Evolutionary conservation across 2,113 vertebrate genomes (phyloP).

Genomic region (Tautogolabrus adspersus): DNA sequence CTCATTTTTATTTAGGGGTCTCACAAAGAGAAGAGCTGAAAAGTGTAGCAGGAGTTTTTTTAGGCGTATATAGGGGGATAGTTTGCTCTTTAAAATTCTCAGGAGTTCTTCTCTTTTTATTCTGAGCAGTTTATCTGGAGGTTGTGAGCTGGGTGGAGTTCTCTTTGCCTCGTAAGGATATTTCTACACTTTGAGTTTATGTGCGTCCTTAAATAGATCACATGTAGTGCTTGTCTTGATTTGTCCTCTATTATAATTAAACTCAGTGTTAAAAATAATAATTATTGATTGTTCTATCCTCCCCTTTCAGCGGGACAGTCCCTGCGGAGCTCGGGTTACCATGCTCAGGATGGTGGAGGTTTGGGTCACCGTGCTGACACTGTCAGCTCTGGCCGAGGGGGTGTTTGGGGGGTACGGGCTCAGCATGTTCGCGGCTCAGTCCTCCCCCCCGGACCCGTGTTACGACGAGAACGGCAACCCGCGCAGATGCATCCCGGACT

Average conservation of each 20-base stretch:
- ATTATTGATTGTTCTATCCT: conserved; percentile 22
- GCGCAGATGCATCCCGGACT: conserved; percentile 97
- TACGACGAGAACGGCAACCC: conserved; percentile 96
- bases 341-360: conserved; percentile 85
- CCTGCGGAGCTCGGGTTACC: conserved; percentile 73
- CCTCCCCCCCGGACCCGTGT: conserved; percentile 95
- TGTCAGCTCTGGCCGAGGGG: conserved; percentile 85
- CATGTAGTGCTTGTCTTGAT: background rate
- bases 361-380: conserved; percentile 87
- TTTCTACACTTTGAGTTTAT: conserved; percentile 48
- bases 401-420: conserved; percentile 87
- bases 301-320: conserved; percentile 63
- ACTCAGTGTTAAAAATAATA: too few relatives aligned
- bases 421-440: conserved; percentile 94
- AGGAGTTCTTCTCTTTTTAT: conserved; percentile 63
- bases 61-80: conserved; percentile 54
- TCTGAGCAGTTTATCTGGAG: conserved; percentile 70
- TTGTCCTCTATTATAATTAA: background rate
- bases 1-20: conserved; percentile 41
- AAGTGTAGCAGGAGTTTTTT: conserved; percentile 21
- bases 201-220: background rate
- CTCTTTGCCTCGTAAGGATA: conserved; percentile 71
- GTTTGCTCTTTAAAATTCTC: conserved; percentile 53
- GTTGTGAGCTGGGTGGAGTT: conserved; percentile 73
- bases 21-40: conserved; percentile 19